A percentile compares a stretch with the other conserved stretches of the same genome.
Conservation (phyloP, 2,888 invertebrate species). For the Brachycybe producta region DNA sequence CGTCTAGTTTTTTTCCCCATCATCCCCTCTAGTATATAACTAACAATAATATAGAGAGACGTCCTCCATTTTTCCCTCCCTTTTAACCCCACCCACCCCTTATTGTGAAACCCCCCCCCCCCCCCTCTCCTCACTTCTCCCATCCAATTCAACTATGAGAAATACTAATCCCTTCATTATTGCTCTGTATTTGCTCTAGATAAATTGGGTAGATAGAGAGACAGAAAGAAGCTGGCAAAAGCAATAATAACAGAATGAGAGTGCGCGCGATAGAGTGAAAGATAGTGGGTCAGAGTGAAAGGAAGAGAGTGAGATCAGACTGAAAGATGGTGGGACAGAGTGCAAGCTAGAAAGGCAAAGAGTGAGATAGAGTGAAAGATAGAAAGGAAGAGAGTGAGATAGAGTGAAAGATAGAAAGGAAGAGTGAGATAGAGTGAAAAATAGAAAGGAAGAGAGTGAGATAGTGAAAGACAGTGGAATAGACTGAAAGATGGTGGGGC, state of each 20-base stretch:
- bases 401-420: too few species aligned
- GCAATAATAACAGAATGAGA: neutral
- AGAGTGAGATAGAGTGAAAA: too few species aligned
- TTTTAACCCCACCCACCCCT: neutral
- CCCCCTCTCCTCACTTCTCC: slow-evolving; percentile 1
- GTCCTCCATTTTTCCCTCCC: neutral
- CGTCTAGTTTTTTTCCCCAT: neutral
- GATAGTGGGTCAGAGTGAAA: neutral
- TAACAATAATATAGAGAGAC: too few species aligned
- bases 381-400: too few species aligned
- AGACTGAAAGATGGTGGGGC: neutral
- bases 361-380: too few species aligned
- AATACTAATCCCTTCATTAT: slow-evolving; percentile 21
- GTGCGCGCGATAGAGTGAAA: neutral
- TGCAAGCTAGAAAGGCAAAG: neutral
- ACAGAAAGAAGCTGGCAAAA: neutral
- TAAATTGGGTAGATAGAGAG: slow-evolving; percentile 20
- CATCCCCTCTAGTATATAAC: too few species aligned
- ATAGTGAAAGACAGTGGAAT: neutral
- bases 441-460: too few species aligned
- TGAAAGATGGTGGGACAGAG: neutral
- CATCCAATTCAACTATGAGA: slow-evolving; percentile 10
- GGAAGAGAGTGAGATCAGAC: neutral
- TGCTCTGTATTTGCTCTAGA: slow-evolving; percentile 21
- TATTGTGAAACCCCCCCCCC: neutral